A percentile compares a stretch with the other conserved stretches of the same genome.
Evolutionary conservation across 1,140 invertebrate genomes (phyloP).

Genomic region (Drosophila navojoa): DNA sequence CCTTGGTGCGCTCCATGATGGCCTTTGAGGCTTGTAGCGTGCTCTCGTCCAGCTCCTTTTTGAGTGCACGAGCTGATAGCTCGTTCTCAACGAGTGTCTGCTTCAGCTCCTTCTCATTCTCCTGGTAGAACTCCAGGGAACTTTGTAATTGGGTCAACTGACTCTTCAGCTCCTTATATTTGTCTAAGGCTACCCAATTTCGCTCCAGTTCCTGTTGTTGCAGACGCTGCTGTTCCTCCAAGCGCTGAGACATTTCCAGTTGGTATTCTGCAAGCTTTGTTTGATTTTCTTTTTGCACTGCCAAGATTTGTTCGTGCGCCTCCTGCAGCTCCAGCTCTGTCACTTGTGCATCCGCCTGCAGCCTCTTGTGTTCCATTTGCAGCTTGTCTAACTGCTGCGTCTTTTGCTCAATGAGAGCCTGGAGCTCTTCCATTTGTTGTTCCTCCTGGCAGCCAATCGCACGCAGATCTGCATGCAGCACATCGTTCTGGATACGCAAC

Average conservation of each 20-base stretch:
- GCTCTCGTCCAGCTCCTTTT: slow-evolving; percentile 78
- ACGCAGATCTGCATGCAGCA: slow-evolving; percentile 73
- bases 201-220: slow-evolving; percentile 57
- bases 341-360: slow-evolving; percentile 73
- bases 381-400: slow-evolving; percentile 62
- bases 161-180: slow-evolving; percentile 53
- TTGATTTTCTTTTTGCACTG: slow-evolving; percentile 64
- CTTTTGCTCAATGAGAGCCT: slow-evolving; percentile 41
- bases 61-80: slow-evolving; percentile 59
- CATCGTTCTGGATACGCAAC: slow-evolving; percentile 63
- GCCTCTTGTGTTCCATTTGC: slow-evolving; percentile 69
- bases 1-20: slow-evolving; percentile 87
- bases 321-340: slow-evolving; percentile 80
- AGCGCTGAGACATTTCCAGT: slow-evolving; percentile 36
- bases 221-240: slow-evolving; percentile 50
- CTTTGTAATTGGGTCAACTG: slow-evolving; percentile 64
- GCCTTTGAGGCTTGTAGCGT: slow-evolving; percentile 85
- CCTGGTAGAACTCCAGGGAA: slow-evolving; percentile 74
- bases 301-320: slow-evolving; percentile 70
- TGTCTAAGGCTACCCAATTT: slow-evolving; percentile 62
- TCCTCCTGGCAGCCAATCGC: slow-evolving; percentile 61
- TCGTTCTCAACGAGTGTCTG: slow-evolving; percentile 75
- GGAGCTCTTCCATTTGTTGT: slow-evolving; percentile 50
- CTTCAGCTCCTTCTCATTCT: slow-evolving; percentile 77
- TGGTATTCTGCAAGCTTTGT: slow-evolving; percentile 69